Percentiles rank a stretch among this genome's conserved stretches.
phyloP scores from a whole-genome alignment of 2,113 vertebrate species.

The Circaetus gallicus region DNA sequence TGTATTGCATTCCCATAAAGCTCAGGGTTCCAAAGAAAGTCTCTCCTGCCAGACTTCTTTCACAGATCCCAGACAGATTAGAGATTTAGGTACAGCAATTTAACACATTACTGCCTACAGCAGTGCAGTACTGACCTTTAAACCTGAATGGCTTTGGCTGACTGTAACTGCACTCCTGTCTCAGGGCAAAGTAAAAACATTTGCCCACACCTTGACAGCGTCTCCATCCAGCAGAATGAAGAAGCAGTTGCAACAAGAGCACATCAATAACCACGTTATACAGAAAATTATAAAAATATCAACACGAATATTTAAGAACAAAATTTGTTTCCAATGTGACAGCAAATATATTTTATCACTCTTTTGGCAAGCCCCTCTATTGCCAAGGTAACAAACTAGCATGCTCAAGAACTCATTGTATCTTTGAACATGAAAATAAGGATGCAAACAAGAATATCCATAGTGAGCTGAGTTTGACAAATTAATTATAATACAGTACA shows the following conservation, averaged over 20 bases:
- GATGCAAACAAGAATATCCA: neutral
- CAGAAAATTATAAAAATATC: neutral
- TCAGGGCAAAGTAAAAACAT: neutral
- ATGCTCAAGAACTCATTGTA: neutral
- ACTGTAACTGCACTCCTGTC: neutral
- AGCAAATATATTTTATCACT: neutral
- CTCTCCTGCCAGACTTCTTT: neutral
- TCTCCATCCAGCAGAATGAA: neutral
- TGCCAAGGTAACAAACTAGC: conserved; percentile 54
- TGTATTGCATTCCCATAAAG: neutral
- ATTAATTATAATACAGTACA: neutral
- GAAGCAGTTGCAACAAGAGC: neutral
- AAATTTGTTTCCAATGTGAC: neutral
- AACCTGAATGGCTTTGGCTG: neutral
- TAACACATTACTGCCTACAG: neutral
- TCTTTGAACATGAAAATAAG: neutral
- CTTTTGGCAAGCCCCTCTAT: conserved; percentile 13
- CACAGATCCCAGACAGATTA: neutral
- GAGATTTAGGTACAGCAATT: neutral
- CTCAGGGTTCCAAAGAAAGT: neutral
- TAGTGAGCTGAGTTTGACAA: neutral
- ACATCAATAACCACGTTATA: fast-evolving
- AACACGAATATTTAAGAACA: neutral
- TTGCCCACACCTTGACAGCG: neutral
- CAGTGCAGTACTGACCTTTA: neutral